phyloP scores from a whole-genome alignment of 2,797 vertebrate species.

The Enteromius afrohamiltoni region DNA sequence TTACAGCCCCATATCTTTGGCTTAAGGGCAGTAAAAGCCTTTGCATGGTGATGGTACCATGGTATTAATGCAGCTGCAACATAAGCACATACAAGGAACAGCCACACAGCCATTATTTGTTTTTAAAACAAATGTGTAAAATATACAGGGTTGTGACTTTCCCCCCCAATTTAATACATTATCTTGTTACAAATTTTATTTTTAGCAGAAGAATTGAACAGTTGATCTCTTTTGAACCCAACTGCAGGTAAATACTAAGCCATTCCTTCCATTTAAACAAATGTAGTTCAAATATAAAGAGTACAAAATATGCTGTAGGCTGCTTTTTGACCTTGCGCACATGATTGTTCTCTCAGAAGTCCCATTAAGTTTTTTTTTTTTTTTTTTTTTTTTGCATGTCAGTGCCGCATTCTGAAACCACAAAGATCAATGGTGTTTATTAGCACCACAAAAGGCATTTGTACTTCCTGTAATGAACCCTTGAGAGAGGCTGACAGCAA shows the following conservation, averaged over 20 bases:
- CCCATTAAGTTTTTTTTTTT: conserved; percentile 23
- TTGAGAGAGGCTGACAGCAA: conserved; percentile 64
- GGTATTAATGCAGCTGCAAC: conserved; percentile 8
- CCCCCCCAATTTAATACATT: background rate
- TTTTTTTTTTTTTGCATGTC: background rate
- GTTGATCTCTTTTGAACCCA: background rate
- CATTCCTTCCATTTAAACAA: background rate
- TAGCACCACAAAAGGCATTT: conserved; percentile 58
- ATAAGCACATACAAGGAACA: conserved; percentile 7
- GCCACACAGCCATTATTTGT: conserved; percentile 64
- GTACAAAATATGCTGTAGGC: conserved; percentile 55
- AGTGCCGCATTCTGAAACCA: background rate
- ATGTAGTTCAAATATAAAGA: conserved; percentile 3
- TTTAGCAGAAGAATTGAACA: background rate
- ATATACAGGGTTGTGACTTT: no score
- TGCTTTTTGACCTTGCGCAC: background rate
- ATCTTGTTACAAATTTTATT: background rate
- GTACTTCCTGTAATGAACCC: conserved; percentile 66
- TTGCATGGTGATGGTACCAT: background rate
- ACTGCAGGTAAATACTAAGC: background rate
- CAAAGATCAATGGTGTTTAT: conserved; percentile 52
- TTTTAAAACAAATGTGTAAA: conserved; percentile 62
- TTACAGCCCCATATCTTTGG: conserved; percentile 1
- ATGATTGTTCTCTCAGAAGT: conserved; percentile 8
- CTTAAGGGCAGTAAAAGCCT: conserved; percentile 12